A percentile compares a stretch with the other conserved stretches of the same genome.
These are phyloP conservation scores for Rotaria sp. DNA, from an alignment of 2,888 invertebrate species.

Conservation along the genomic window DNA sequence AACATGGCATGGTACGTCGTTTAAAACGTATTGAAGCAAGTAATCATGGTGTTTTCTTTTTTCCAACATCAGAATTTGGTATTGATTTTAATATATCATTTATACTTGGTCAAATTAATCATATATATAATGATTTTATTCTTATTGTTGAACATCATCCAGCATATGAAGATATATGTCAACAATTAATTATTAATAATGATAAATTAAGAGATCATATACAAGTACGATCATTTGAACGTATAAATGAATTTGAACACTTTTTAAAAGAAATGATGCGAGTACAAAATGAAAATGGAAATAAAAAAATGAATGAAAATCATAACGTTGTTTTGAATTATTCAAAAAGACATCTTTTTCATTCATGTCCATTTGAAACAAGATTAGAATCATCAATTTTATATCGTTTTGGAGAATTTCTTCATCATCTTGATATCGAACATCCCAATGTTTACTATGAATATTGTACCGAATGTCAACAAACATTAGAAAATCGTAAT, in stretches of 20 bases:
- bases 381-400: neutral
- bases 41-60: neutral
- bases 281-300: neutral
- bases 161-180: neutral
- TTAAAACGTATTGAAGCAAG: neutral
- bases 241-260: neutral
- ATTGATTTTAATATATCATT: neutral
- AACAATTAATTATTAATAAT: neutral
- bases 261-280: neutral
- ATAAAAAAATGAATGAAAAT: neutral
- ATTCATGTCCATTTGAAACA: neutral
- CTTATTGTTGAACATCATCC: neutral
- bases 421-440: neutral
- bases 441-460: neutral
- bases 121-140: neutral
- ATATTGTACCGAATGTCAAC: neutral
- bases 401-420: neutral
- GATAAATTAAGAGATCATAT: neutral
- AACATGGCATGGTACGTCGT: neutral
- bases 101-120: neutral
- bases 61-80: neutral
- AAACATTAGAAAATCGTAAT: neutral
- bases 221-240: neutral
- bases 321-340: neutral
- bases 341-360: neutral